These are phyloP conservation scores for Sterrhoptilus dennistouni DNA, from an alignment of 2,113 vertebrate species.

Conservation along the genomic window DNA sequence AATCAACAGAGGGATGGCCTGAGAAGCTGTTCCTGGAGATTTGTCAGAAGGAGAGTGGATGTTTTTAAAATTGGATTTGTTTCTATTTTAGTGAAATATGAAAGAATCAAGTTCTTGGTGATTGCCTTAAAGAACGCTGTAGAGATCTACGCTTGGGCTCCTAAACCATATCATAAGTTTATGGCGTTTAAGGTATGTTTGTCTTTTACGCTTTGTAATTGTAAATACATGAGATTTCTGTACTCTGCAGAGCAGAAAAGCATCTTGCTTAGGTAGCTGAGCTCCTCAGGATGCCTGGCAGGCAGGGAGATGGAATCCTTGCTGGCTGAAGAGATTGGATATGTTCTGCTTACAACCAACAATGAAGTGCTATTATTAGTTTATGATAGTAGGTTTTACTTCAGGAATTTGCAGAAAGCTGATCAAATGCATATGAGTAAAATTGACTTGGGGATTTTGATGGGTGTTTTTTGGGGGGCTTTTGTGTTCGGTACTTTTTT, in stretches of 20 bases:
- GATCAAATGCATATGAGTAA: not conserved
- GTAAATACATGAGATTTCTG: not conserved
- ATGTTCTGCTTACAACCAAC: not conserved
- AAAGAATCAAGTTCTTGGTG: slow-evolving; percentile 98
- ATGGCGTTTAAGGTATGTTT: slow-evolving; percentile 97
- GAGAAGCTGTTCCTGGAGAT: not conserved
- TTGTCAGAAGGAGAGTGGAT: not conserved
- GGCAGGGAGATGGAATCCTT: not conserved
- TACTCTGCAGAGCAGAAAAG: not conserved
- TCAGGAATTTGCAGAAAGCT: not conserved
- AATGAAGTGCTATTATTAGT: not conserved
- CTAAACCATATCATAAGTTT: slow-evolving; percentile 99
- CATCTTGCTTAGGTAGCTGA: not conserved
- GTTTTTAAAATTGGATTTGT: not conserved
- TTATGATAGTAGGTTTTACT: not conserved
- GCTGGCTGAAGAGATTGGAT: not conserved
- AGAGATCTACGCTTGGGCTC: slow-evolving; percentile 98
- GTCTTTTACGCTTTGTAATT: not conserved
- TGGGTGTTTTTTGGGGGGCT: not conserved
- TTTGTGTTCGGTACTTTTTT: not conserved
- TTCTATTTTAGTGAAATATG: slow-evolving; percentile 91
- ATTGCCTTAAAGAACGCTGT: slow-evolving; percentile 97
- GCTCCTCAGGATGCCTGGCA: not conserved
- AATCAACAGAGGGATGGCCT: not conserved
- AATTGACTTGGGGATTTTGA: not conserved